Conservation (phyloP, 2,888 invertebrate species). For the Nephrocerus scutellatus region DNA sequence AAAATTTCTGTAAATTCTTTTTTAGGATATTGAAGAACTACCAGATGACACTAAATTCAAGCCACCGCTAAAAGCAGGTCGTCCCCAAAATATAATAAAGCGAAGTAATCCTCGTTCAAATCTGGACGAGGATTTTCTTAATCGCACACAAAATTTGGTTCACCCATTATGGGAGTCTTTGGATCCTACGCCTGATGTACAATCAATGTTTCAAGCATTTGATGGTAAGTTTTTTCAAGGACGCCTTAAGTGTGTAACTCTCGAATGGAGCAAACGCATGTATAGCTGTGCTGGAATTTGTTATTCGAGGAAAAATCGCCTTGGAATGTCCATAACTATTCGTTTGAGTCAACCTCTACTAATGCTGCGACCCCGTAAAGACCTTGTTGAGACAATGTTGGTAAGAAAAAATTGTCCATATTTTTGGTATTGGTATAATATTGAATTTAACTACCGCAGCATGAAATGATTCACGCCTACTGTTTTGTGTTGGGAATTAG, state of each 20-base stretch:
- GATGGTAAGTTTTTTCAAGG: slow-evolving; percentile 79
- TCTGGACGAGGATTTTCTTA: slow-evolving; percentile 31
- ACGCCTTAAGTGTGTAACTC: slow-evolving; percentile 67
- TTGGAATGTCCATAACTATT: slow-evolving; percentile 39
- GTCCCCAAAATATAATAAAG: slow-evolving; percentile 4
- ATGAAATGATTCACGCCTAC: slow-evolving; percentile 99
- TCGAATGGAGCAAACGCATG: slow-evolving; percentile 95
- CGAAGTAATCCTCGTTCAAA: slow-evolving; percentile 30
- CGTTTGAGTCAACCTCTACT: slow-evolving; percentile 82
- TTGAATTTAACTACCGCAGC: slow-evolving; percentile 49
- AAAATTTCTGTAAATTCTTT: background rate
- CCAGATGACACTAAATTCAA: slow-evolving; percentile 21
- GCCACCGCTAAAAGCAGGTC: slow-evolving; percentile 7
- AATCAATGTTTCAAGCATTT: slow-evolving; percentile 77
- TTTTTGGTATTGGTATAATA: background rate
- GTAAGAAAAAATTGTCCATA: slow-evolving; percentile 44
- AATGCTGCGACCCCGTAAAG: slow-evolving; percentile 85
- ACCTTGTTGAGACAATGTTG: slow-evolving; percentile 92
- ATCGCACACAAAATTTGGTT: slow-evolving; percentile 43
- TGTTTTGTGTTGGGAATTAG: slow-evolving; percentile 82
- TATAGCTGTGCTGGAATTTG: slow-evolving; percentile 57
- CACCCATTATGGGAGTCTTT: slow-evolving; percentile 61
- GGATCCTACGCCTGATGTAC: slow-evolving; percentile 92
- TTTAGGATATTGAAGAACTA: slow-evolving; percentile 22
- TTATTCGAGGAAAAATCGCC: slow-evolving; percentile 43